phyloP scores from a whole-genome alignment of 2,888 invertebrate species.

The Myopa testacea region DNA sequence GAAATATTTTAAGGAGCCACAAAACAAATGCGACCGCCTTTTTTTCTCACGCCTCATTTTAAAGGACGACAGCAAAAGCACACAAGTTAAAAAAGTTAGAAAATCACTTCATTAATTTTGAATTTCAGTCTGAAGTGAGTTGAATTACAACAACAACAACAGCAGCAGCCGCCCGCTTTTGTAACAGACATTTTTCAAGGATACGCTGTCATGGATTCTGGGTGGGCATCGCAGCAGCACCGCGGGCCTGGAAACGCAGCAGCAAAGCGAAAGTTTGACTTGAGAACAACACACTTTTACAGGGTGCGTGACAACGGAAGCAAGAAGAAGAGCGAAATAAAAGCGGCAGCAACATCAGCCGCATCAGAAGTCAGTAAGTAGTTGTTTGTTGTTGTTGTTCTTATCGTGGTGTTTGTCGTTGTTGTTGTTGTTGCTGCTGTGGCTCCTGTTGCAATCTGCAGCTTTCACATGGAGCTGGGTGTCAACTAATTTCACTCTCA shows the following conservation, averaged over 20 bases:
- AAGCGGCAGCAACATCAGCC: slow-evolving; percentile 5
- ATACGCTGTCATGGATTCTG: slow-evolving; percentile 41
- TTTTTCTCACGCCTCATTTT: slow-evolving; percentile 16
- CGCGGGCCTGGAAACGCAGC: slow-evolving; percentile 18
- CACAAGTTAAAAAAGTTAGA: slow-evolving; percentile 50
- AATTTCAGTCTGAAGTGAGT: slow-evolving; percentile 57
- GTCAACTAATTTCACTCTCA: no score
- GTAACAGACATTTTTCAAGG: slow-evolving; percentile 30
- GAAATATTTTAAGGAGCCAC: no score
- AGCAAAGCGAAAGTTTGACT: slow-evolving; percentile 35
- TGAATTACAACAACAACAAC: slow-evolving; percentile 39
- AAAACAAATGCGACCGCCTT: no score
- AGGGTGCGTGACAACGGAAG: not conserved
- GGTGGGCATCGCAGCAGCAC: slow-evolving; percentile 37
- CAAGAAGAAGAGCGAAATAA: not conserved
- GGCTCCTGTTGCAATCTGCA: not conserved
- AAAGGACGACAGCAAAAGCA: slow-evolving; percentile 19
- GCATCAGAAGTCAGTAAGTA: slow-evolving; percentile 1
- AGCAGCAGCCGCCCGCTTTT: not conserved
- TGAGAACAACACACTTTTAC: slow-evolving; percentile 16
- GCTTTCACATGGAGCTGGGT: not conserved
- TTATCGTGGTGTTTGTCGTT: not conserved
- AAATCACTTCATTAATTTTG: slow-evolving; percentile 67
- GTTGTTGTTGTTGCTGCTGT: slow-evolving; percentile 11
- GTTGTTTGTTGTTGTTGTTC: not conserved